Conservation (phyloP, 2,113 vertebrate species). For the Gulo gulo region DNA sequence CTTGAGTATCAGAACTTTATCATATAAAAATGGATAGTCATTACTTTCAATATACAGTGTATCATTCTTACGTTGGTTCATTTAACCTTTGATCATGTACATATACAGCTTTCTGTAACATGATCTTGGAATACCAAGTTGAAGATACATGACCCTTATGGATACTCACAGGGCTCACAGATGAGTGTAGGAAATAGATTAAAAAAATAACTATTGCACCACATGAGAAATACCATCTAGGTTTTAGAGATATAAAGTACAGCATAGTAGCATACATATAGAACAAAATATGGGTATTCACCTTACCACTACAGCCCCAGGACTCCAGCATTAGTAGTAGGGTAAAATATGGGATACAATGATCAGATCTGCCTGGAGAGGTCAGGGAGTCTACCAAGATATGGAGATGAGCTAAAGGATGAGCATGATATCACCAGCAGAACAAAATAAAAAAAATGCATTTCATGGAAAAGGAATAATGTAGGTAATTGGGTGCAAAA, state of each 20-base stretch:
- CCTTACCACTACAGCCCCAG: background rate
- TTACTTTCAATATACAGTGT: background rate
- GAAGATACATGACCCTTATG: background rate
- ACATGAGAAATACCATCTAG: background rate
- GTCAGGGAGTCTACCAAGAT: background rate
- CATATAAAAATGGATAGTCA: background rate
- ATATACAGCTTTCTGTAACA: background rate
- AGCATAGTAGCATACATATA: too few species aligned
- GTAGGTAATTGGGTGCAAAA: background rate
- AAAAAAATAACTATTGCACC: background rate
- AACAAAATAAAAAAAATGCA: background rate
- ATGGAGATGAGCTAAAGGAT: background rate
- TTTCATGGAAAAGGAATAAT: background rate
- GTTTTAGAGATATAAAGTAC: background rate
- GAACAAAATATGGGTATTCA: background rate
- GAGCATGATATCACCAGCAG: background rate
- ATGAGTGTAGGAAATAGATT: background rate
- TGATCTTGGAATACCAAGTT: background rate
- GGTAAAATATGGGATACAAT: too few species aligned
- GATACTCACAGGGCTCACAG: background rate
- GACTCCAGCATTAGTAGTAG: too few species aligned
- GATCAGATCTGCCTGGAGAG: background rate
- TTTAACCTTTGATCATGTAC: background rate
- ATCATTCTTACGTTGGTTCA: background rate
- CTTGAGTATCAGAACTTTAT: background rate